Evolutionary conservation across 2,797 vertebrate genomes (phyloP), one percentile per base, ranked within the genome.

Genomic region (Sebastiscus tertius): DNA sequence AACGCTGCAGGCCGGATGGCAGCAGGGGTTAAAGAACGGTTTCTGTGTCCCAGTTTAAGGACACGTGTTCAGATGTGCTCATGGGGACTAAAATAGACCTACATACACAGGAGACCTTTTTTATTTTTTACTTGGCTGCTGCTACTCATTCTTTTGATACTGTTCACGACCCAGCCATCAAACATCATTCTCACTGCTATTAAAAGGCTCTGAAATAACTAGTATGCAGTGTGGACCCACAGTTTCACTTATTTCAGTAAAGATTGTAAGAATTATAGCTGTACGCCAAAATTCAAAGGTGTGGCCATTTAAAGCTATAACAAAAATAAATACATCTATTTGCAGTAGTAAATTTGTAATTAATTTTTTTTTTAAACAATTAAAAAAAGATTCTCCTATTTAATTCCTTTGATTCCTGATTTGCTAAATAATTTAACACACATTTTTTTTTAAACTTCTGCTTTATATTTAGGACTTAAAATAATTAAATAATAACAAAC

Each of bases 11-110:
- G 88, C 84, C 22, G 59, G 65, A 63, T 62, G 77, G 87, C 72
- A 82, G 82, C 85, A 80, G 81, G 87, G 89, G 91, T 93, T 84
- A 90, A 90, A 87, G 82, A 87, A 86, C 75, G 74, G 87, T 85
- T 83, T 90, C 83, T 76, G 84, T 89, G 90, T 91, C 90, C 92
- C 83, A 89, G 75, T 92, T 93, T 89, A 60, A 81, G 70, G 90
- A 83, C 92, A 93, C 89, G 80, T 93, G 92, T 63, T 86, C 79
- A 84, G 56, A 79, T 84, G 79, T 73, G 67, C 87, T 89, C 74
- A 81, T 72, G 56, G 77, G 59, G 84, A 88, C 87, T 27, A 79
- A 93, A 90, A 93, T 89, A 91, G 88, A 86, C 72, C 68, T 22
- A 36, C 5, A 11, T 36, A 64, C 73, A 89, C 42, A 31, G 52